These are phyloP conservation scores for Prostheceraeus crozeri DNA, from an alignment of 2,888 invertebrate species.

Conservation along the genomic window DNA sequence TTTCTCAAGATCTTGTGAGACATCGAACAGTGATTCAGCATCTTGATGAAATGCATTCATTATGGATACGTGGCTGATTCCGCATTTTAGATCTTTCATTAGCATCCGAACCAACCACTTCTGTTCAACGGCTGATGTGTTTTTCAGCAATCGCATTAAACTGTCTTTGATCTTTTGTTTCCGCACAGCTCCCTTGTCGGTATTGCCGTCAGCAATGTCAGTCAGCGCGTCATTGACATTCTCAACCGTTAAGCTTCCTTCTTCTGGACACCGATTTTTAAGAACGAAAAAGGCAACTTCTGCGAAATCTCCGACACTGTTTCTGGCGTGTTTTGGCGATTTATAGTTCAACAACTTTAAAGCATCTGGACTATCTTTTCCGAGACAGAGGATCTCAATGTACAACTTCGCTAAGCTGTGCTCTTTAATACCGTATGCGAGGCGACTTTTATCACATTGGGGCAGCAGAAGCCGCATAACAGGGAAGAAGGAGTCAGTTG, in stretches of 20 bases:
- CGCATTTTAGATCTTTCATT: constrained; percentile 72
- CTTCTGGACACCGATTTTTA: constrained; percentile 58
- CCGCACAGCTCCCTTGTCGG: constrained; percentile 59
- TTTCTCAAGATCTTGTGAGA: constrained; percentile 66
- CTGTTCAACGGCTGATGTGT: constrained; percentile 68
- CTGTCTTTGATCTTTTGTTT: constrained; percentile 61
- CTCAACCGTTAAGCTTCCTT: constrained; percentile 61
- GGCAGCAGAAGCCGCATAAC: constrained; percentile 73
- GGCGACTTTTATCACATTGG: constrained; percentile 69
- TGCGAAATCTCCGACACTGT: constrained; percentile 67
- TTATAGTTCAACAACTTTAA: constrained; percentile 61
- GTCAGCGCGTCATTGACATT: constrained; percentile 71
- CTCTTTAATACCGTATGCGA: constrained; percentile 75
- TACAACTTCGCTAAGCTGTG: constrained; percentile 67
- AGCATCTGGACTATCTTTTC: constrained; percentile 63
- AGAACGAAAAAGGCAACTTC: constrained; percentile 69
- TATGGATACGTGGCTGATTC: constrained; percentile 67
- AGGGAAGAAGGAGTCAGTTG: constrained; percentile 62
- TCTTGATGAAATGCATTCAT: constrained; percentile 70
- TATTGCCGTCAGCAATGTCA: constrained; percentile 66
- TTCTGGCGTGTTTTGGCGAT: constrained; percentile 51
- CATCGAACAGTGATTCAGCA: constrained; percentile 69
- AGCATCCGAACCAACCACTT: constrained; percentile 84
- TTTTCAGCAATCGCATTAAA: constrained; percentile 65
- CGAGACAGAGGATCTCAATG: constrained; percentile 68